phyloP scores from a whole-genome alignment of 2,797 vertebrate species.

The Leptatherina wallacei region DNA sequence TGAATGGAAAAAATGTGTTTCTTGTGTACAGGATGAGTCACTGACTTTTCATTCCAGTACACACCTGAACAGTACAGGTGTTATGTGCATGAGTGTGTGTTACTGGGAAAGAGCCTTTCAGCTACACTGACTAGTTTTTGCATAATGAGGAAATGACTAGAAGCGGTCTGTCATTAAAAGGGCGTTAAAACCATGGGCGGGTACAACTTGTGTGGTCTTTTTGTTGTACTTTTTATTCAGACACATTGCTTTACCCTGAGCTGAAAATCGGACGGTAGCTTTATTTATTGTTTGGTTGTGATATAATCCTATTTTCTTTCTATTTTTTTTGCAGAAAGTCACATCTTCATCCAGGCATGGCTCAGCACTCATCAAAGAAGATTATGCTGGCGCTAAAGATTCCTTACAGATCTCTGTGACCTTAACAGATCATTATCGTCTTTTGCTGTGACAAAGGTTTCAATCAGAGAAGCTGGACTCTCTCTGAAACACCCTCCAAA shows the following conservation, averaged over 20 bases:
- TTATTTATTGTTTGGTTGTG: not conserved
- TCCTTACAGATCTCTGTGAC: constrained; percentile 24
- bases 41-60: constrained; percentile 47
- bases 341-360: constrained; percentile 12
- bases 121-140: constrained; percentile 64
- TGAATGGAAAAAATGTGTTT: constrained; percentile 23
- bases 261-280: not conserved
- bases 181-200: constrained; percentile 24
- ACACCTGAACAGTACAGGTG: constrained; percentile 45
- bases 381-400: constrained; percentile 11
- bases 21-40: constrained; percentile 52
- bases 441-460: not conserved
- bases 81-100: constrained; percentile 20
- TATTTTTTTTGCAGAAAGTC: constrained; percentile 28
- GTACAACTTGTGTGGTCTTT: not conserved
- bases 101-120: constrained; percentile 26
- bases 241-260: not conserved
- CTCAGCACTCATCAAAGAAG: constrained; percentile 7
- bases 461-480: constrained; percentile 31
- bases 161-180: constrained; percentile 31
- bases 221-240: not conserved
- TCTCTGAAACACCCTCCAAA: not conserved
- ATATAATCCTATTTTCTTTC: not conserved
- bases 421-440: constrained; percentile 5
- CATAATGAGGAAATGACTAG: constrained; percentile 44